These are phyloP conservation scores for Phylloscopus whistleri DNA, from an alignment of 2,113 vertebrate genomes.

Conservation along the genomic window DNA sequence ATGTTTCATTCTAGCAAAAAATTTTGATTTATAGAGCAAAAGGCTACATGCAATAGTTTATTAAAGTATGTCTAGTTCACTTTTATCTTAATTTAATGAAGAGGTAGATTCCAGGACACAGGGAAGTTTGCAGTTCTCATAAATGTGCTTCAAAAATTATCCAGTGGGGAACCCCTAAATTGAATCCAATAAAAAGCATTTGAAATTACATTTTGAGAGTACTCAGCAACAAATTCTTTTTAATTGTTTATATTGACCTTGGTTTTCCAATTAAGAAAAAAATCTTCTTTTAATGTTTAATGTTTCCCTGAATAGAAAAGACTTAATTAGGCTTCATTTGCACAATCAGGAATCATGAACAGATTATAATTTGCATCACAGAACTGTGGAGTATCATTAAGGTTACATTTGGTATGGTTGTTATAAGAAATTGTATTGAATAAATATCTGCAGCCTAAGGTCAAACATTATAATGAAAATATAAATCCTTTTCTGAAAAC, in stretches of 20 bases:
- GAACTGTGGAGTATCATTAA: neutral
- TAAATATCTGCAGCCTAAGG: neutral
- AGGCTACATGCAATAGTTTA: neutral
- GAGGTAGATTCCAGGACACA: neutral
- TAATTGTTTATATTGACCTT: constrained; percentile 48
- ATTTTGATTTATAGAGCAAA: neutral
- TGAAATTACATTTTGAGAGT: constrained; percentile 34
- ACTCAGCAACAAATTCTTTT: neutral
- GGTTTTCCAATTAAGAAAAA: constrained; percentile 39
- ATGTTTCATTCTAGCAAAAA: neutral
- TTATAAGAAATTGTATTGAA: neutral
- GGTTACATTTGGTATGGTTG: neutral
- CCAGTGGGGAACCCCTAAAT: neutral
- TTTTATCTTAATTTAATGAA: neutral
- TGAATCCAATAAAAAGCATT: neutral
- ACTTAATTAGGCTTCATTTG: constrained; percentile 52
- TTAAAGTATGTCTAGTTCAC: neutral
- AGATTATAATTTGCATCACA: constrained; percentile 59
- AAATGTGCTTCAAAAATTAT: constrained; percentile 8
- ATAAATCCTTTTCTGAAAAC: neutral
- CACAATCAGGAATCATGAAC: constrained; percentile 23
- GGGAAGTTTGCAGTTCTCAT: neutral
- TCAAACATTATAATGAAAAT: neutral
- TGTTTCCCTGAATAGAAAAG: constrained; percentile 41
- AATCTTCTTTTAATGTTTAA: neutral